phyloP scores from a whole-genome alignment of 2,113 vertebrate genomes.

The Onychorhynchus coronatus region DNA sequence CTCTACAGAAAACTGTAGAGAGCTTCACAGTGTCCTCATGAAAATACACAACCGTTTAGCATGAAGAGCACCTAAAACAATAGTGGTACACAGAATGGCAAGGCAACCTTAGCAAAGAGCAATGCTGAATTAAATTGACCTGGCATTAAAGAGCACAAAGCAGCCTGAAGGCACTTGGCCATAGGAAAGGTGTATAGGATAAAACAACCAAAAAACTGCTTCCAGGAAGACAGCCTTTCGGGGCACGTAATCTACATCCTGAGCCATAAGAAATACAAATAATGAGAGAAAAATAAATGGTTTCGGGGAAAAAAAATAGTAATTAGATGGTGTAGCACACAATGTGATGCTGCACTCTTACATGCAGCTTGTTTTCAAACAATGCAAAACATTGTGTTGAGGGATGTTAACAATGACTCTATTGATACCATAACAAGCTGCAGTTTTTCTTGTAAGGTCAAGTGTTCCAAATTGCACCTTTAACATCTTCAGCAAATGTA shows the following conservation, averaged over 20 bases:
- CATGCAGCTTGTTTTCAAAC: neutral
- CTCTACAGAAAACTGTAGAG: neutral
- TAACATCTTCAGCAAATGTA: neutral
- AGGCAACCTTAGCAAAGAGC: neutral
- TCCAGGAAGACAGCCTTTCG: neutral
- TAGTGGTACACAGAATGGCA: neutral
- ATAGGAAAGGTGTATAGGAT: neutral
- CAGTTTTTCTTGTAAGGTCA: neutral
- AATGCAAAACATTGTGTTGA: neutral
- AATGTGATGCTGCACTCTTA: neutral
- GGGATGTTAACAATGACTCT: neutral
- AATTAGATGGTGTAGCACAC: fast-evolving
- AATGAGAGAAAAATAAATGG: neutral
- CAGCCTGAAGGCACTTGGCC: neutral
- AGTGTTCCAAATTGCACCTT: neutral
- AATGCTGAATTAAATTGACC: neutral
- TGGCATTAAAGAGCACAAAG: neutral
- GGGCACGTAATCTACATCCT: neutral
- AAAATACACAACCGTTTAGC: neutral
- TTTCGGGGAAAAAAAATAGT: neutral
- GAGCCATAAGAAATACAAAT: neutral
- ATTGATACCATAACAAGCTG: neutral
- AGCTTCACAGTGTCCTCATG: neutral
- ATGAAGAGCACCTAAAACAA: neutral
- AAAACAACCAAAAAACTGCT: neutral